Conservation (phyloP, 2,888 invertebrate species). For the Ormyrus labotus region DNA sequence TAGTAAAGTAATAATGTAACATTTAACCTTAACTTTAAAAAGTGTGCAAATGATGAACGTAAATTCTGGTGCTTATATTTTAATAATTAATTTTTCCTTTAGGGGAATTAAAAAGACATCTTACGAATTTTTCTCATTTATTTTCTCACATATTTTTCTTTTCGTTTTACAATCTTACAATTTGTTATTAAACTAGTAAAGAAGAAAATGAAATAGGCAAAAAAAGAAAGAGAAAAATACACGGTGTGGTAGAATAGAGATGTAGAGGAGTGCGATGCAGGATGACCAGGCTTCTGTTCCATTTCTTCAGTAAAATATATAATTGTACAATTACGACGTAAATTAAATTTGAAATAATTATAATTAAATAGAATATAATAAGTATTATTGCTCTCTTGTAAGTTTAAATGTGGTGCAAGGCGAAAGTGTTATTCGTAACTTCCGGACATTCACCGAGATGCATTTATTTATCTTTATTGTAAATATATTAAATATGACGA, state of each 20-base stretch:
- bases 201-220: slow-evolving; percentile 68
- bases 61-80: not conserved
- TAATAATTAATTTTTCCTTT: not conserved
- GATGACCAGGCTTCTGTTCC: slow-evolving; percentile 60
- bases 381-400: slow-evolving; percentile 48
- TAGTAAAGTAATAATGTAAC: not conserved
- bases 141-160: slow-evolving; percentile 63
- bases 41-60: not conserved
- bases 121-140: slow-evolving; percentile 59
- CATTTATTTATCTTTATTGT: slow-evolving; percentile 27
- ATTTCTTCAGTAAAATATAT: slow-evolving; percentile 47
- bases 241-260: slow-evolving; percentile 61
- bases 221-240: slow-evolving; percentile 59
- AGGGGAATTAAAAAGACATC: slow-evolving; percentile 15
- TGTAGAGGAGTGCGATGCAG: slow-evolving; percentile 63
- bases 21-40: not conserved
- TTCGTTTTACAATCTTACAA: slow-evolving; percentile 66
- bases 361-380: slow-evolving; percentile 52
- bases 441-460: slow-evolving; percentile 42
- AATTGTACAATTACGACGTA: slow-evolving; percentile 54
- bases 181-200: slow-evolving; percentile 66
- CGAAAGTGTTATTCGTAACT: slow-evolving; percentile 42
- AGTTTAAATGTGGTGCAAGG: slow-evolving; percentile 50
- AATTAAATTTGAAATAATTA: slow-evolving; percentile 59
- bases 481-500: slow-evolving; percentile 50